Evolutionary conservation across 2,113 vertebrate genomes (phyloP).

Genomic region (Myotis lucifugus): DNA sequence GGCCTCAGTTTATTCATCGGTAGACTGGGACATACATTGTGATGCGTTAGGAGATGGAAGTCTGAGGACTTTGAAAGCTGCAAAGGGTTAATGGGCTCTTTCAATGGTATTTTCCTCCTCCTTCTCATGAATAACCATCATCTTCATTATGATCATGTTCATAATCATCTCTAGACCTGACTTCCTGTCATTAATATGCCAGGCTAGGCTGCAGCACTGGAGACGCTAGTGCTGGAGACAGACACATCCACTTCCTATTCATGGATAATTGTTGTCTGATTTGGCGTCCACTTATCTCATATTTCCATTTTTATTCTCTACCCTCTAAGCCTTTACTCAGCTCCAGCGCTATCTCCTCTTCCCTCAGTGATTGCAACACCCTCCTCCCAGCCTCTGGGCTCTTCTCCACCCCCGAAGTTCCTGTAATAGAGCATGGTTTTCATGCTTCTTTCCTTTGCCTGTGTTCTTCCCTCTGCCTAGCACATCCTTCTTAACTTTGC

Average conservation of each 20-base stretch:
- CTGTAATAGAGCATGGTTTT: neutral
- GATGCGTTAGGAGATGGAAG: neutral
- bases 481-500: neutral
- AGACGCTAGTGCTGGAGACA: neutral
- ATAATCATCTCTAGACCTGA: neutral
- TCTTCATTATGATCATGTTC: neutral
- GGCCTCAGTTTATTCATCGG: neutral
- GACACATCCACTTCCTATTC: neutral
- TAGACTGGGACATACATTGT: neutral
- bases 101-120: neutral
- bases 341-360: constrained; percentile 3
- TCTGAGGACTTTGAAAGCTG: neutral
- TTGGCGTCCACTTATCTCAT: neutral
- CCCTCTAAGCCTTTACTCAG: neutral
- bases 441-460: neutral
- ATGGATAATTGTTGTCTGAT: neutral
- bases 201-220: neutral
- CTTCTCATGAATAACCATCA: constrained; percentile 17
- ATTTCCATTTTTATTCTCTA: neutral
- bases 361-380: neutral
- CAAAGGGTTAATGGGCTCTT: neutral
- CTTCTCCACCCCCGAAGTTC: neutral
- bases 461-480: neutral
- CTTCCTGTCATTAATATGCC: neutral
- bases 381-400: neutral